Evolutionary conservation across 2,113 vertebrate genomes (phyloP).

Genomic region (Eulemur rufifrons): DNA sequence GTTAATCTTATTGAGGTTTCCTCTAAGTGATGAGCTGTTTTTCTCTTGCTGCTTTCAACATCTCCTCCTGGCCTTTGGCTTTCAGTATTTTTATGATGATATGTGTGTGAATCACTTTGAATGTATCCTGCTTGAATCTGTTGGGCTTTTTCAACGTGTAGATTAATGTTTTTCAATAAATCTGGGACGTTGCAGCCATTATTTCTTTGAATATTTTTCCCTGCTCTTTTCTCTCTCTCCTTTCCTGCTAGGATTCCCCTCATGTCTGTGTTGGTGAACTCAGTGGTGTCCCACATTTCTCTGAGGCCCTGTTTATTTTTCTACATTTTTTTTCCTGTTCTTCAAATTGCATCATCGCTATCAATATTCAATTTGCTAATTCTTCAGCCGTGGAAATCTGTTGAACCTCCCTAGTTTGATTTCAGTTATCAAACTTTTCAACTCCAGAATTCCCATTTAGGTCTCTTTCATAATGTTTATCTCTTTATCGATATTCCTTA

Average conservation of each 20-base stretch:
- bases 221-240: background rate
- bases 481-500: background rate
- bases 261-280: background rate
- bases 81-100: background rate
- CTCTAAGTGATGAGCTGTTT: background rate
- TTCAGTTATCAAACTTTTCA: background rate
- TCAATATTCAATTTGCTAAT: background rate
- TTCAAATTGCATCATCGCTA: background rate
- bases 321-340: background rate
- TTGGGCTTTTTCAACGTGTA: background rate
- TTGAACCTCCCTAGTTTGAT: background rate
- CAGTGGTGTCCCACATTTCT: background rate
- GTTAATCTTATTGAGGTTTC: background rate
- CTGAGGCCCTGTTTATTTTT: background rate
- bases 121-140: background rate
- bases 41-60: background rate
- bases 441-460: background rate
- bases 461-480: background rate
- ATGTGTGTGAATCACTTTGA: background rate
- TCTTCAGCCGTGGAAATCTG: background rate
- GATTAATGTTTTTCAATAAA: background rate
- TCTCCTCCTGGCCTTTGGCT: background rate
- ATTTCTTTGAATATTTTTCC: background rate
- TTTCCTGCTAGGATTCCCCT: background rate
- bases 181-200: background rate